A percentile compares a stretch with the other conserved stretches of the same genome.
Evolutionary conservation across 2,113 vertebrate genomes (phyloP).

Genomic region (Neofelis nebulosa): DNA sequence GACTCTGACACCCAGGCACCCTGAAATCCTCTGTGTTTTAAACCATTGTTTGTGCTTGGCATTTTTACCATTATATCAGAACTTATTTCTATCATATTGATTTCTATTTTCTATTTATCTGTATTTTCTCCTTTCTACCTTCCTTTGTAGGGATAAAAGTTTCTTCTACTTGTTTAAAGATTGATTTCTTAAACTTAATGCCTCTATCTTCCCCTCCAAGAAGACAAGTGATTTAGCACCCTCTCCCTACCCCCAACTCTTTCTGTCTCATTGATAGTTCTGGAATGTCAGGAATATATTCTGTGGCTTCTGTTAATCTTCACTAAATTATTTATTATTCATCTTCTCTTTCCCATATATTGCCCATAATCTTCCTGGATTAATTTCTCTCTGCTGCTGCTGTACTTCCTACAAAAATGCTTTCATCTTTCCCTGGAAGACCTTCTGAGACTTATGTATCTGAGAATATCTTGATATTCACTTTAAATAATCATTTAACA

Average conservation of each 20-base stretch:
- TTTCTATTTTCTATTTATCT: constrained; percentile 2
- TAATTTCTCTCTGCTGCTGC: neutral
- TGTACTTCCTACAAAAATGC: constrained; percentile 29
- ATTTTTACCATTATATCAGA: neutral
- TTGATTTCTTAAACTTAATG: neutral
- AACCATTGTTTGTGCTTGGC: neutral
- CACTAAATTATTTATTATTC: neutral
- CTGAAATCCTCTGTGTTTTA: neutral
- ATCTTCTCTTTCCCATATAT: neutral
- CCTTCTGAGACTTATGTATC: neutral
- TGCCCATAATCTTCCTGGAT: neutral
- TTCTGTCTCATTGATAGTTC: neutral
- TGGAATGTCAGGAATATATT: neutral
- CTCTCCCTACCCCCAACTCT: neutral
- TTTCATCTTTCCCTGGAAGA: constrained; percentile 26
- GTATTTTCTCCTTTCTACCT: neutral
- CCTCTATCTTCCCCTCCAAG: neutral
- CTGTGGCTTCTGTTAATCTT: neutral
- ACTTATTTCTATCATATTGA: neutral
- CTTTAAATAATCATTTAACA: constrained; percentile 36
- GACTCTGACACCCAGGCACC: too few species aligned
- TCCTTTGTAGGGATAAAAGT: neutral
- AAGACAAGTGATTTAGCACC: neutral
- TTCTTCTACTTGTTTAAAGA: neutral
- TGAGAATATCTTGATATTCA: constrained; percentile 22